Percentiles rank a stretch among this genome's conserved stretches.
Conservation (phyloP, 2,113 vertebrate species). For the Limnothrissa miodon region DNA sequence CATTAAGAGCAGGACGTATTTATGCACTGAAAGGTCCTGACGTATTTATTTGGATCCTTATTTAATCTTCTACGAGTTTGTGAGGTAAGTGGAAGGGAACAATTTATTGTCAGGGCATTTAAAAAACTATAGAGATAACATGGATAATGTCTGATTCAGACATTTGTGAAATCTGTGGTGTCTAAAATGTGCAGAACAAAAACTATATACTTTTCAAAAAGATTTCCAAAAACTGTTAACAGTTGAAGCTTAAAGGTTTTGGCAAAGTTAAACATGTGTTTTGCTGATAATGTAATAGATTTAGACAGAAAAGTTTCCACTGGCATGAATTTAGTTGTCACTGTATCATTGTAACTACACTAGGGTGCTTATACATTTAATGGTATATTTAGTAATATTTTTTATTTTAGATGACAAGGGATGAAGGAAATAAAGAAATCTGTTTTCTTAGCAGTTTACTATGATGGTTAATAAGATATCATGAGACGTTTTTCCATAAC, state of each 20-base stretch:
- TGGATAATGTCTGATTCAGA: not conserved
- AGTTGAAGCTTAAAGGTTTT: not conserved
- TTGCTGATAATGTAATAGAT: not conserved
- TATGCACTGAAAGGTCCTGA: not conserved
- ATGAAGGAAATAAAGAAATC: not conserved
- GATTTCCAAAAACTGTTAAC: not conserved
- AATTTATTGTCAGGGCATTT: not conserved
- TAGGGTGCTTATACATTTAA: not conserved
- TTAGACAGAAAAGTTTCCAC: not conserved
- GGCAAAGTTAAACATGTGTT: not conserved
- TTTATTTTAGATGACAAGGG: not conserved
- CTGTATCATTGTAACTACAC: not conserved
- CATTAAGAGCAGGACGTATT: constrained; percentile 29
- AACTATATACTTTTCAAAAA: not conserved
- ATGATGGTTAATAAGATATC: not conserved
- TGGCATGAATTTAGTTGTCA: not conserved
- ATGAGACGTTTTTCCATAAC: not conserved
- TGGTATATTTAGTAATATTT: not conserved
- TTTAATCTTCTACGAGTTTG: no score
- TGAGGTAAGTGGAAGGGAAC: constrained; percentile 58
- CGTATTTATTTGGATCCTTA: not conserved
- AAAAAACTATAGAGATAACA: not conserved
- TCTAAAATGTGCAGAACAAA: not conserved
- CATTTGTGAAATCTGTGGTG: not conserved
- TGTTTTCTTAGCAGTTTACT: not conserved